These are phyloP conservation scores for Acronicta psi DNA, from an alignment of 2,888 invertebrate species.

Conservation along the genomic window DNA sequence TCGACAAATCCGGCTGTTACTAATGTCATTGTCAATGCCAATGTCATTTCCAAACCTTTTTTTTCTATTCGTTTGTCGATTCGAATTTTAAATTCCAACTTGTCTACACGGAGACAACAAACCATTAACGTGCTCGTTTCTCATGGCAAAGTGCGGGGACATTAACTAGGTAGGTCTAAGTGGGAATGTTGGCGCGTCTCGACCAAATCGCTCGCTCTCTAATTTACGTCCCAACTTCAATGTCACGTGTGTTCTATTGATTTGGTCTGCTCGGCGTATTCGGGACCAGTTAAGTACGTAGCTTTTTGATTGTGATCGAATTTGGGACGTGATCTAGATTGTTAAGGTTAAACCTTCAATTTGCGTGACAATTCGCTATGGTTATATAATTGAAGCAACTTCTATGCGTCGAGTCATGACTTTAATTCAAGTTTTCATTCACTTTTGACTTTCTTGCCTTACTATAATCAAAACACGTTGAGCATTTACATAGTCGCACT, in stretches of 20 bases:
- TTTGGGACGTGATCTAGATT: slow-evolving; percentile 30
- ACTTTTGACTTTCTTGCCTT: neutral
- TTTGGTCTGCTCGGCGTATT: slow-evolving; percentile 57
- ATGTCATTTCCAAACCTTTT: no score
- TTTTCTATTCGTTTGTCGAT: no score
- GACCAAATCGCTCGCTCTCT: slow-evolving; percentile 62
- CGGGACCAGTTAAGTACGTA: slow-evolving; percentile 29
- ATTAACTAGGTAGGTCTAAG: slow-evolving; percentile 65
- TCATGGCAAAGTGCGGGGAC: slow-evolving; percentile 66
- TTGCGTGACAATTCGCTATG: neutral
- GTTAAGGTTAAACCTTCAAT: slow-evolving; percentile 13
- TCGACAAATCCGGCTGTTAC: no score
- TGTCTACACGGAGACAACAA: slow-evolving; percentile 62
- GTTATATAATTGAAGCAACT: neutral
- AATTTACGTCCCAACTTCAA: slow-evolving; percentile 70
- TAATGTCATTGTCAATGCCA: no score
- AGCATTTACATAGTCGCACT: neutral
- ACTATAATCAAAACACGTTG: neutral
- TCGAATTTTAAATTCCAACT: no score
- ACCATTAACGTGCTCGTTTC: slow-evolving; percentile 68
- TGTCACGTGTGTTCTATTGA: slow-evolving; percentile 74
- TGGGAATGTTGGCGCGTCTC: slow-evolving; percentile 59
- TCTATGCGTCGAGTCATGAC: neutral
- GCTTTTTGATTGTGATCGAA: slow-evolving; percentile 50
- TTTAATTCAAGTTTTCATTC: neutral